phyloP scores from a whole-genome alignment of 2,113 vertebrate species.

The Oxyruncus cristatus region DNA sequence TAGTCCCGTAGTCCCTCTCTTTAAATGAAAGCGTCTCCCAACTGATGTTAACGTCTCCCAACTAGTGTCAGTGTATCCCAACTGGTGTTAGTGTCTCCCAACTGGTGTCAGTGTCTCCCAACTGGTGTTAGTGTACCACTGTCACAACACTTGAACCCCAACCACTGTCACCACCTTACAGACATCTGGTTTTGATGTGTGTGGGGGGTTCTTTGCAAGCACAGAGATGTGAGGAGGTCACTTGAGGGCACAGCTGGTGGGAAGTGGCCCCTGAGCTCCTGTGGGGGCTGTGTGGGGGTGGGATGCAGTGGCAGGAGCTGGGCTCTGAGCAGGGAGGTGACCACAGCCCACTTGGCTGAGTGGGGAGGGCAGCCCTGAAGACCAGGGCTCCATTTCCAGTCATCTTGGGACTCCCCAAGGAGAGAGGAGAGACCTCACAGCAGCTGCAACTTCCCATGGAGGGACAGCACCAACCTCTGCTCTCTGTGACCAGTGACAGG shows the following conservation, averaged over 20 bases:
- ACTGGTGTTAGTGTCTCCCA: not conserved
- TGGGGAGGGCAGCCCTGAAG: not conserved
- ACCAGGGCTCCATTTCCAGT: not conserved
- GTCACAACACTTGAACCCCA: not conserved
- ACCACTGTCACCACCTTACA: not conserved
- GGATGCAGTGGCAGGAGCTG: not conserved
- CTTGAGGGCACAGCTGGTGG: fast-evolving
- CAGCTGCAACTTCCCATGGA: not conserved
- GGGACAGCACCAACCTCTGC: not conserved
- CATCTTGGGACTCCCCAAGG: not conserved
- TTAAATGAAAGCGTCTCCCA: not conserved
- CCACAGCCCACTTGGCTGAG: not conserved
- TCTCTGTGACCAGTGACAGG: not conserved
- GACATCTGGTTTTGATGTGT: not conserved
- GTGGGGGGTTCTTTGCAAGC: not conserved
- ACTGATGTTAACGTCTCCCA: not conserved
- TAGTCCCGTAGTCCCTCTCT: not conserved
- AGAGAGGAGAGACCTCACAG: not conserved
- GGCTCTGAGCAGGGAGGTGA: not conserved
- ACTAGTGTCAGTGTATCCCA: not conserved
- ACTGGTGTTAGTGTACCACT: too few species aligned
- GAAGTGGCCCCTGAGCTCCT: not conserved
- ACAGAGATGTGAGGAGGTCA: not conserved
- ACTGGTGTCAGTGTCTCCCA: not conserved
- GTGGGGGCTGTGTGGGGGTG: not conserved